Evolutionary conservation across 2,888 invertebrate genomes (phyloP), one percentile per base, ranked within the genome.

Genomic region (Trilocha varians): DNA sequence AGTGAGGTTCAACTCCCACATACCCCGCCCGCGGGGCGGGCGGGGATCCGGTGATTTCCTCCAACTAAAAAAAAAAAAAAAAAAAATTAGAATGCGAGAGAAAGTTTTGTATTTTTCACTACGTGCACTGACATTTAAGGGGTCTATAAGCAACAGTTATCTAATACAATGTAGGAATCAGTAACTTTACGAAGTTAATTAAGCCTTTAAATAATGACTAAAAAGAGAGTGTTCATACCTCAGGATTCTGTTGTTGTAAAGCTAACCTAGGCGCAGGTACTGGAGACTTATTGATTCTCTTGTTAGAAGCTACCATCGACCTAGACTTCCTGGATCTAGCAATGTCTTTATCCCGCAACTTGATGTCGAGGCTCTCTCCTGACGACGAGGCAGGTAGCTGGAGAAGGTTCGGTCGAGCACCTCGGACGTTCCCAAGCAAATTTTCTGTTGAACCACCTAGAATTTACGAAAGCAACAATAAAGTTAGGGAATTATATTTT

Each of bases 381-480:
- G 84, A 84, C 0, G 84, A 83, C 0, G 82, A 82, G 1, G 80
- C 67, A 2, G 79, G 79, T 0, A 84, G 62, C 43, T 73, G 74
- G 8, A 82, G 63, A 47, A 78, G 68, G 46, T 56, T 74, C 2
- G 83, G 82, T 17, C 83, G n/a, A n/a, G n/a, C n/a, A n/a, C n/a
- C 59, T 13, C 78, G 54, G 1, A 52, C 52, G 34, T 63, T 58
- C 2, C 54, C 56, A 4, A 74, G 60, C 1, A 84, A 67, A 53
- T 84, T 83, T 53, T 85, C 84, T 6, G 79, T 74, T 1, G 85
- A 85, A 13, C 80, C 82, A 11, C 83, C 84, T 85, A 73, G 40
- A 77, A 74, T 16, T 25, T 2, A 39, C 1, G 1, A 17, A 16
- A 14, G 25, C 32, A 1, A 16, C 25, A 14, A 13, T 13, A 40